phyloP scores from a whole-genome alignment of 2,888 invertebrate species.

The Coleophora deauratella region DNA sequence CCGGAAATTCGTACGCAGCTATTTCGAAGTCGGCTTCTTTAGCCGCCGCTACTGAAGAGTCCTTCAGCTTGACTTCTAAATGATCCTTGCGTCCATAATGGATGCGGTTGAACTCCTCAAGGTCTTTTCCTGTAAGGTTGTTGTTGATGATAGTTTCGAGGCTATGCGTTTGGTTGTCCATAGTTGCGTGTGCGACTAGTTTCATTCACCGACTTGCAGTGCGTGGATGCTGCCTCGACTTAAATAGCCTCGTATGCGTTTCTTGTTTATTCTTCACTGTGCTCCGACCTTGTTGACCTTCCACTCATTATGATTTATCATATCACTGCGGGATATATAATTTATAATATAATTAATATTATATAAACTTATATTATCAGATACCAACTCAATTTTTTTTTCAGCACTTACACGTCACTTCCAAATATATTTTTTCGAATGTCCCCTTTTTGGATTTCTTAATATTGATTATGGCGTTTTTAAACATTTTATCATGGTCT shows the following conservation, averaged over 20 bases:
- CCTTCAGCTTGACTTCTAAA: conserved; percentile 51
- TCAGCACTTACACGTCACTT: too few relatives aligned
- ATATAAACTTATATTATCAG: too few relatives aligned
- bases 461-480: too few relatives aligned
- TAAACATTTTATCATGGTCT: too few relatives aligned
- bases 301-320: too few relatives aligned
- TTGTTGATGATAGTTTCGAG: conserved; percentile 57
- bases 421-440: too few relatives aligned
- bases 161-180: conserved; percentile 63
- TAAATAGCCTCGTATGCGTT: conserved; percentile 43
- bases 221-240: conserved; percentile 25
- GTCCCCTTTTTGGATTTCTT: too few relatives aligned
- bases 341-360: too few relatives aligned
- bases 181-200: conserved; percentile 20
- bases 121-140: conserved; percentile 54
- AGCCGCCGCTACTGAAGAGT: conserved; percentile 70
- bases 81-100: conserved; percentile 56
- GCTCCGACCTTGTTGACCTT: conserved; percentile 51
- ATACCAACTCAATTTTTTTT: too few relatives aligned
- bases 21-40: conserved; percentile 70
- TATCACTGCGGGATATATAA: too few relatives aligned
- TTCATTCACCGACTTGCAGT: conserved; percentile 28
- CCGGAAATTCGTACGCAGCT: conserved; percentile 61
- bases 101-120: conserved; percentile 64
- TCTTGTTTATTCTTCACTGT: conserved; percentile 34